phyloP scores from a whole-genome alignment of 2,888 invertebrate species.

The Himalopsyche tibetana region DNA sequence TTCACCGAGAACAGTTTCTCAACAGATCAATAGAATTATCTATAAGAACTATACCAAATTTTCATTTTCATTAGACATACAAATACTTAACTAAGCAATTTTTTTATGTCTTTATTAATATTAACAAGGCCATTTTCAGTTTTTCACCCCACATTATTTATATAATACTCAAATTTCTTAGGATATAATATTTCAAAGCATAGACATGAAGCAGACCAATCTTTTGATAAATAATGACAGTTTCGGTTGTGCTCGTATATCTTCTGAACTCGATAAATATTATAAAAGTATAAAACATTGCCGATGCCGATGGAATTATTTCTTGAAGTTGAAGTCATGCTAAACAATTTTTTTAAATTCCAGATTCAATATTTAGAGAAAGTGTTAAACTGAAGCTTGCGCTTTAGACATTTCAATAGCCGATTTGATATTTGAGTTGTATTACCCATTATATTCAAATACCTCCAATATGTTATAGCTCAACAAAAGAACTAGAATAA shows the following conservation, averaged over 20 bases:
- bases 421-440: too few relatives aligned
- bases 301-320: too few relatives aligned
- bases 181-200: background rate
- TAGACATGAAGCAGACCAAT: background rate
- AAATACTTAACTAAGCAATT: background rate
- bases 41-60: background rate
- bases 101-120: conserved; percentile 17
- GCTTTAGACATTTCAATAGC: too few relatives aligned
- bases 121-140: conserved; percentile 18
- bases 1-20: background rate
- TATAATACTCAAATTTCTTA: background rate
- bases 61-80: background rate
- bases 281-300: too few relatives aligned
- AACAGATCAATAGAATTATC: background rate
- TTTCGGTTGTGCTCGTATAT: background rate
- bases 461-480: too few relatives aligned
- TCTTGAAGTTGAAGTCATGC: too few relatives aligned
- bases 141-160: conserved; percentile 10
- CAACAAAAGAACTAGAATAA: too few relatives aligned
- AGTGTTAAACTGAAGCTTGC: too few relatives aligned
- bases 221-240: background rate
- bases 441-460: too few relatives aligned
- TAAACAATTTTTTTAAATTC: too few relatives aligned
- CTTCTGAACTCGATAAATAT: too few relatives aligned
- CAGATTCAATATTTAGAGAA: too few relatives aligned